Evolutionary conservation across 2,888 invertebrate genomes (phyloP), one percentile per base, ranked within the genome.

Genomic region (Diarsia dahlii): DNA sequence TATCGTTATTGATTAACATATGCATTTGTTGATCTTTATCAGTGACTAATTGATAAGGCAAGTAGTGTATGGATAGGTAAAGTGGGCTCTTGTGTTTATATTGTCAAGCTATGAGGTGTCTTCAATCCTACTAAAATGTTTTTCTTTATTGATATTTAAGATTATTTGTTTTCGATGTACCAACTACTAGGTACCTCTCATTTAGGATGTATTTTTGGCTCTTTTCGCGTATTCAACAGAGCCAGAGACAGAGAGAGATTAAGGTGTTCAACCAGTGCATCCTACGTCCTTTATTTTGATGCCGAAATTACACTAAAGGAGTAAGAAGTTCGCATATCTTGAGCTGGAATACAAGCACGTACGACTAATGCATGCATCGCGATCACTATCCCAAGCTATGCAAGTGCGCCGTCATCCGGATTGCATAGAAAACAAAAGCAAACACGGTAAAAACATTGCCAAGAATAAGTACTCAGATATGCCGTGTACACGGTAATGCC

Each of bases 351-450:
- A 54, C 23, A 50, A 56, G 48, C 71, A 62, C 62, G 39, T 48
- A n/a, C 15, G 8, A 28, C 13, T 82, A 83, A 82, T 79, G 60
- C 66, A 74, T 79, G 79, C 66, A 87, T 58, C 52, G 76, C 82
- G 70, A 81, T 70, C 56, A n/a, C 50, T 64, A 74, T 81, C 85
- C n/a, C 75, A 71, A 71, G 85, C 72, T 72, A 76, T 63, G 86
- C 28, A 72, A 28, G 63, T 71, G 76, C 52, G 65, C 67, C 56
- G 56, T 71, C 80, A 87, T 76, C 84, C 76, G 86, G 80, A 86
- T 87, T 69, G 80, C 75, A 74, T 85, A 80, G 86, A 87, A 87
- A 86, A 87, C 81, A 85, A 87, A 87, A 83, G 86, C 71, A 60
- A 77, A 75, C 71, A 69, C 23, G 3, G 63, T 13, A 76, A 86